Evolutionary conservation across 1,140 invertebrate species (phyloP), one percentile per base, ranked within the genome.

Genomic region (Brachionus angularis): DNA sequence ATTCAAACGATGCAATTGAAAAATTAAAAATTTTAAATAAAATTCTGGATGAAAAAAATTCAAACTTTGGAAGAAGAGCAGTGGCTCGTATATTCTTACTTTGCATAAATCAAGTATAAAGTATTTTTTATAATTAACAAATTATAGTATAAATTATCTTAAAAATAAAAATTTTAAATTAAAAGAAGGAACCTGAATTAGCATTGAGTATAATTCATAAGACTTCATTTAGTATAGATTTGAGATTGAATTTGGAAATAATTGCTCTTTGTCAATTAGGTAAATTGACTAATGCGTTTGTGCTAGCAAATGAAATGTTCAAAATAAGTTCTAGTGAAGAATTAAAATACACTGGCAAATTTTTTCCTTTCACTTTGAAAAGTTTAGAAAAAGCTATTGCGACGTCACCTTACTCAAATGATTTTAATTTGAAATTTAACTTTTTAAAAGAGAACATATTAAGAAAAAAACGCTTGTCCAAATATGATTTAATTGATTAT

Each of bases 281-380:
- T 31, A 46, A 36, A 31, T 4, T 67, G 1, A 21, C 25, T 2
- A 46, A 67, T 50, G 62, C 62, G 10, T 67, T 67, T 67, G 31
- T 67, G 25, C 7, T 67, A 18, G 39, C 62, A 1, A 27, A 67
- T 34, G 47, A 67, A 25, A 67, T 67, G 62, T 67, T 67, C 16
- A 50, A 67, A 4, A 29, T 67, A 33, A 67, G 21, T 21, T 33
- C 25, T 14, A 27, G 21, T 27, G 31, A 46, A 49, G 12, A 33
- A 21, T 23, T 47, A 31, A 46, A 67, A 21, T 47, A 47, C 29
- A 47, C 39, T 16, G 62, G 62, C 14, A 67, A 67, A 36, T 67
- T 67, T 67, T 47, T 67, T 46, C 62, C 62, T 10, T 42, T 14
- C 39, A 42, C 36, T 31, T 36, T 58, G 5, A 18, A 23, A 58